A percentile compares a stretch with the other conserved stretches of the same genome.
These are phyloP conservation scores for Tinea semifulvella DNA, from an alignment of 2,888 invertebrate species.

Conservation along the genomic window DNA sequence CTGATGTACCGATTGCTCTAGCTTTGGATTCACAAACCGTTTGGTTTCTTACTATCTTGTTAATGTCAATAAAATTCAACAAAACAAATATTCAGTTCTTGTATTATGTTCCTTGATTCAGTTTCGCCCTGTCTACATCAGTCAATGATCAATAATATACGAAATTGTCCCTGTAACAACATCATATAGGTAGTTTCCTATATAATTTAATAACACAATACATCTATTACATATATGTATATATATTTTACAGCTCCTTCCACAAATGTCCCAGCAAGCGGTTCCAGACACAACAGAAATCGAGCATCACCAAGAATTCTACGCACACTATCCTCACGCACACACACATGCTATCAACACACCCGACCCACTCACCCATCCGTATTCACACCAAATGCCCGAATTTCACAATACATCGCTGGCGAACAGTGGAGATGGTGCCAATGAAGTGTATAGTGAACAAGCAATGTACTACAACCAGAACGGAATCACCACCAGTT, in stretches of 20 bases:
- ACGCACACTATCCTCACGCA: conserved; percentile 11
- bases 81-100: too few relatives aligned
- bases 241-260: conserved; percentile 22
- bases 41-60: too few relatives aligned
- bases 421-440: background rate
- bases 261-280: conserved; percentile 27
- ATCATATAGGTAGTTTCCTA: too few relatives aligned
- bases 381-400: conserved; percentile 17
- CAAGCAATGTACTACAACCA: conserved; percentile 35
- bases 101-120: too few relatives aligned
- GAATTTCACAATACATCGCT: conserved; percentile 5
- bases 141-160: too few relatives aligned
- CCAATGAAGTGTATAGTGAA: conserved; percentile 21
- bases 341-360: conserved; percentile 21
- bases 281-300: conserved; percentile 25
- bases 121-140: too few relatives aligned
- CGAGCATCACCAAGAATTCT: conserved; percentile 19
- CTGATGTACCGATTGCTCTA: too few relatives aligned
- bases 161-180: too few relatives aligned
- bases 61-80: too few relatives aligned
- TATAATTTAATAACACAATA: too few relatives aligned
- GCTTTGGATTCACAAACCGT: too few relatives aligned
- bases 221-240: too few relatives aligned
- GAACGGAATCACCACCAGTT: conserved; percentile 38
- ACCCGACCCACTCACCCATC: conserved; percentile 17